A percentile compares a stretch with the other conserved stretches of the same genome.
Conservation (phyloP, 2,888 invertebrate species). For the Bhutanitis thaidina region DNA sequence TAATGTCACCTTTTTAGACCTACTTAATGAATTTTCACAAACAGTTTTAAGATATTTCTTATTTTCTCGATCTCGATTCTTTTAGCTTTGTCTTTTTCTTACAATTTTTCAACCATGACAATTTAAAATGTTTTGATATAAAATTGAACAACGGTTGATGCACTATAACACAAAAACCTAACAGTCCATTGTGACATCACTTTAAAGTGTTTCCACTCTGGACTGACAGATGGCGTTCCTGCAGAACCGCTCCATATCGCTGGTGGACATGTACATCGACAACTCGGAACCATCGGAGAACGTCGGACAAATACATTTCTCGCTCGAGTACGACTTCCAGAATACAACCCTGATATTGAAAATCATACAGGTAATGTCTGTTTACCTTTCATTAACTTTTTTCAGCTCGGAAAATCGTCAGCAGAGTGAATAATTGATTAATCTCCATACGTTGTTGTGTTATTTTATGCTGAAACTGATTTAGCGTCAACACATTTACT, state of each 20-base stretch:
- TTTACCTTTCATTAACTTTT: background rate
- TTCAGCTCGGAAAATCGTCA: background rate
- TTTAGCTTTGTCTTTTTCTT: background rate
- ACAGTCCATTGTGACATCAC: constrained; percentile 21
- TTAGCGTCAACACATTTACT: too few relatives aligned
- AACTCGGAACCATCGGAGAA: constrained; percentile 95
- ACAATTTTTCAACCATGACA: too few relatives aligned
- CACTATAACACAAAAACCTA: constrained; percentile 10
- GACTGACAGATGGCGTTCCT: constrained; percentile 83
- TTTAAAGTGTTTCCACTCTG: constrained; percentile 55
- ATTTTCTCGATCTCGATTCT: too few relatives aligned
- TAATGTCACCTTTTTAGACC: too few relatives aligned
- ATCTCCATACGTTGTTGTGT: too few relatives aligned
- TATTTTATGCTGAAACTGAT: too few relatives aligned
- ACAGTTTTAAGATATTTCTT: too few relatives aligned
- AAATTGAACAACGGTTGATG: constrained; percentile 13
- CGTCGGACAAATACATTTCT: constrained; percentile 96
- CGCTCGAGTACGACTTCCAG: constrained; percentile 95
- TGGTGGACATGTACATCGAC: constrained; percentile 97
- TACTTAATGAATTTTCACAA: too few relatives aligned
- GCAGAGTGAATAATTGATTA: background rate
- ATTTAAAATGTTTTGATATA: too few relatives aligned
- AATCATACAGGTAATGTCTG: constrained; percentile 86
- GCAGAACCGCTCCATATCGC: constrained; percentile 92
- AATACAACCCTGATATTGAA: constrained; percentile 93